Percentiles rank a stretch among this genome's conserved stretches.
phyloP scores from a whole-genome alignment of 2,113 vertebrate genomes.

The Phaethon lepturus region DNA sequence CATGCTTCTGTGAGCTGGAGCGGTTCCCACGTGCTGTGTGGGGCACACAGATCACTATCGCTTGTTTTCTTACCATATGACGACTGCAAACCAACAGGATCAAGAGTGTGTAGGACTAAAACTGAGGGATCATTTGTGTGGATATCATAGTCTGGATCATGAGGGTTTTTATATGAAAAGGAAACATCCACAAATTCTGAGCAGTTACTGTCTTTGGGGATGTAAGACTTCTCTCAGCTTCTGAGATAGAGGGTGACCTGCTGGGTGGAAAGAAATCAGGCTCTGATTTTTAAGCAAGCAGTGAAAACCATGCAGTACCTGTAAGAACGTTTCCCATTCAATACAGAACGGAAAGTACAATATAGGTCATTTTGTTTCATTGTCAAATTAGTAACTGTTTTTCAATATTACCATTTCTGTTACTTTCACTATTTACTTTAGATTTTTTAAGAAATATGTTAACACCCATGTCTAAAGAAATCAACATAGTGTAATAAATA shows the following conservation, averaged over 20 bases:
- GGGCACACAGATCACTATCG: neutral
- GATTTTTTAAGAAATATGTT: neutral
- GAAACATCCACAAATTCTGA: neutral
- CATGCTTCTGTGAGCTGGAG: neutral
- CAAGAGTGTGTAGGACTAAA: rapidly evolving
- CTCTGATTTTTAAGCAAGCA: neutral
- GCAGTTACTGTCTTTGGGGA: neutral
- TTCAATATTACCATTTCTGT: neutral
- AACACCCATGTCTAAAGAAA: neutral
- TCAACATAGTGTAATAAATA: neutral
- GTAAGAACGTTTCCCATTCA: neutral
- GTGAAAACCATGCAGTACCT: neutral
- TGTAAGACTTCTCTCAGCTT: neutral
- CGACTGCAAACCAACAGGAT: neutral
- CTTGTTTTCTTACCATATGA: neutral
- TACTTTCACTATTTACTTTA: neutral
- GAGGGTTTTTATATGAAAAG: neutral
- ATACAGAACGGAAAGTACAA: neutral
- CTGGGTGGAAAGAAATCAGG: neutral
- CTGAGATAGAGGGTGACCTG: neutral
- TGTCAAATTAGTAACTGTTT: neutral
- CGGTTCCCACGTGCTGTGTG: neutral
- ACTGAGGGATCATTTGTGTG: neutral
- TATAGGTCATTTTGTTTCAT: neutral
- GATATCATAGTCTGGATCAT: neutral